A percentile compares a stretch with the other conserved stretches of the same genome.
These are phyloP conservation scores for Allolobophora icterica DNA, from an alignment of 2,888 invertebrate genomes.

Conservation along the genomic window DNA sequence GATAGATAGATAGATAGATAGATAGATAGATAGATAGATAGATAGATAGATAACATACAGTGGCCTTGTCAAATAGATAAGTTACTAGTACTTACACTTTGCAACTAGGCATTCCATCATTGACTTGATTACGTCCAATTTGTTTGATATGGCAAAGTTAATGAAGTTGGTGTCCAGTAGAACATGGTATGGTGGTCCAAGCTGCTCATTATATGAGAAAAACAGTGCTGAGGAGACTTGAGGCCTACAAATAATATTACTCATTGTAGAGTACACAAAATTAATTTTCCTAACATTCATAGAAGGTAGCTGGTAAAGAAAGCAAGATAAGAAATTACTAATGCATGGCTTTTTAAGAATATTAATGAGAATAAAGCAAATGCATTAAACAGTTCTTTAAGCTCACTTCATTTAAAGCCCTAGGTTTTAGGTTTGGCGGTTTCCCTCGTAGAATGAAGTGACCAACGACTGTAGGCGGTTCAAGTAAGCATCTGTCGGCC, in stretches of 20 bases:
- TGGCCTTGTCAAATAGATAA: background rate
- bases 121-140: conserved; percentile 91
- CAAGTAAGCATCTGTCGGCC: no score
- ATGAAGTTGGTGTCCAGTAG: conserved; percentile 97
- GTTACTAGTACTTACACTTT: conserved; percentile 73
- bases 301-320: background rate
- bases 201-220: conserved; percentile 95
- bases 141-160: conserved; percentile 96
- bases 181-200: conserved; percentile 97
- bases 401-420: no score
- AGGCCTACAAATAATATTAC: conserved; percentile 54
- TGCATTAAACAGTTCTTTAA: background rate
- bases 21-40: no score
- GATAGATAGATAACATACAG: background rate
- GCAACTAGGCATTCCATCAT: conserved; percentile 99
- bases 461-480: no score
- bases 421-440: no score
- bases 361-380: background rate
- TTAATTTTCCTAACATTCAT: background rate
- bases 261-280: background rate
- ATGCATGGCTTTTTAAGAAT: background rate
- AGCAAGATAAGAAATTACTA: background rate
- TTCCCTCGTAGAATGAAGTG: no score
- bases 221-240: conserved; percentile 84
- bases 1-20: no score